Conservation (phyloP, 2,113 vertebrate species). For the Colossoma macropomum region DNA sequence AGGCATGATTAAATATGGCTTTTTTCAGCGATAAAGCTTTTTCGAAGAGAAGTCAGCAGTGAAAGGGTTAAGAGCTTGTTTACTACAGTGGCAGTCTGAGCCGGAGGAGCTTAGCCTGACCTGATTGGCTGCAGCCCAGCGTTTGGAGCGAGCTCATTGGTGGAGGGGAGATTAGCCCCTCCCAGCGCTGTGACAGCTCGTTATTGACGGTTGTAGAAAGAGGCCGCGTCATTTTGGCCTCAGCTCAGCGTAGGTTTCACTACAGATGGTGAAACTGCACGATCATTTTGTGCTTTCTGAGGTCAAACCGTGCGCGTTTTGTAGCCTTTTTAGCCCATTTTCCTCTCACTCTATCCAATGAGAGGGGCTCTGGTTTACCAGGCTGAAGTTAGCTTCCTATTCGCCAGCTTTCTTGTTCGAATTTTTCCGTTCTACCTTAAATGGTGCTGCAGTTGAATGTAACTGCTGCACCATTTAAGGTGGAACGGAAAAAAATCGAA, state of each 20-base stretch:
- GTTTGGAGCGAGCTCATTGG: slow-evolving; percentile 60
- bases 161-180: slow-evolving; percentile 53
- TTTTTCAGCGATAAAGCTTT: too few species aligned
- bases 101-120: slow-evolving; percentile 44
- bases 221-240: slow-evolving; percentile 49
- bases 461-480: too few species aligned
- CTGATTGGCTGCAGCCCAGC: slow-evolving; percentile 65
- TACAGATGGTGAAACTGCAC: neutral
- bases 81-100: slow-evolving; percentile 61
- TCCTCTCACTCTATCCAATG: slow-evolving; percentile 56
- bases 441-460: too few species aligned
- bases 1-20: too few species aligned
- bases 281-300: neutral
- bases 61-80: slow-evolving; percentile 67
- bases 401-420: too few species aligned
- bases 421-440: too few species aligned
- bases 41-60: slow-evolving; percentile 5
- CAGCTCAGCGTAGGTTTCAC: neutral
- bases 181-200: slow-evolving; percentile 61
- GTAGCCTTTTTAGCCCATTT: slow-evolving; percentile 38
- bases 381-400: too few species aligned
- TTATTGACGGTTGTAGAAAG: slow-evolving; percentile 51
- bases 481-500: too few species aligned
- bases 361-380: too few species aligned
- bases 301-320: slow-evolving; percentile 17